Evolutionary conservation across 2,113 vertebrate species (phyloP).

Genomic region (Gymnocephalus cernua): DNA sequence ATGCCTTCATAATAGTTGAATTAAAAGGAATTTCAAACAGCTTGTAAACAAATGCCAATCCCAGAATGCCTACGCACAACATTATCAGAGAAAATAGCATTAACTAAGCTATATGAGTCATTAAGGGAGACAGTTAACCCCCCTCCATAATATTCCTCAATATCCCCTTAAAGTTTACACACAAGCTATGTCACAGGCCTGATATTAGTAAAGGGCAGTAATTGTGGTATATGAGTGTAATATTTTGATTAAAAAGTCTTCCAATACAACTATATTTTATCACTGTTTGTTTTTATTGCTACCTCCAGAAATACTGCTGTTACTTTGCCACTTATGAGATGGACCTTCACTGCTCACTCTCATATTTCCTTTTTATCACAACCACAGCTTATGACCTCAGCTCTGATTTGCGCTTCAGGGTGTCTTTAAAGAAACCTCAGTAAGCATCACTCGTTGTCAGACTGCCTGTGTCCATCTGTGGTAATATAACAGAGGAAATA

Average conservation of each 20-base stretch:
- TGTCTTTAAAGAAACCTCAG: conserved; percentile 63
- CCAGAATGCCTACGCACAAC: background rate
- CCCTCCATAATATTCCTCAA: background rate
- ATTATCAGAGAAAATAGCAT: background rate
- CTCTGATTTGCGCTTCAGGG: conserved; percentile 65
- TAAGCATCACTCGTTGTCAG: conserved; percentile 53
- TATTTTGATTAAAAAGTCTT: conserved; percentile 46
- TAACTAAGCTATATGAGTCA: background rate
- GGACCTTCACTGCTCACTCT: conserved; percentile 44
- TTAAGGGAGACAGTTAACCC: background rate
- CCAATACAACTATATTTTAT: conserved; percentile 42
- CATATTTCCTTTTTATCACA: conserved; percentile 71
- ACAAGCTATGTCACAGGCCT: background rate
- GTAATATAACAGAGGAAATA: conserved; percentile 46
- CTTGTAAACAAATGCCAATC: background rate
- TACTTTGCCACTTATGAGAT: conserved; percentile 50
- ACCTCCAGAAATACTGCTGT: conserved; percentile 52
- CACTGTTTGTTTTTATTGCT: conserved; percentile 62
- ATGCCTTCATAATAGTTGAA: conserved; percentile 1
- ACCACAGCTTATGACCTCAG: conserved; percentile 61
- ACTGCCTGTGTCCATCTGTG: conserved; percentile 49
- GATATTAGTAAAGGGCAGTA: conserved; percentile 6
- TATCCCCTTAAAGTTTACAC: conserved; percentile 22
- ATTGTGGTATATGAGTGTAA: conserved; percentile 29
- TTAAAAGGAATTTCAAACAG: conserved; percentile 3